Percentiles rank a stretch among this genome's conserved stretches.
phyloP scores from a whole-genome alignment of 2,797 vertebrate genomes.

The Peromyscus nudipes region DNA sequence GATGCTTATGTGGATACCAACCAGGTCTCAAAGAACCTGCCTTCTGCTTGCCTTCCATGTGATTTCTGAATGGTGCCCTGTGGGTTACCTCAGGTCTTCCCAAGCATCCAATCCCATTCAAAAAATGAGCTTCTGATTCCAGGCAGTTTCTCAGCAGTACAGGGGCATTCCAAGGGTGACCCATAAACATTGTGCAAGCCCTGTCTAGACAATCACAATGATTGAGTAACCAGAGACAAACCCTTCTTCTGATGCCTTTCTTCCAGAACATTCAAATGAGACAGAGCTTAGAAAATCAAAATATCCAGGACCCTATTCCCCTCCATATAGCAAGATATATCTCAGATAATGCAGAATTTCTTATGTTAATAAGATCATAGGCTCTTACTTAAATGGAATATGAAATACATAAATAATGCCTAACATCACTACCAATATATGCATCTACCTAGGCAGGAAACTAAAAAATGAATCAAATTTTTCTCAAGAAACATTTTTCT shows the following conservation, averaged over 20 bases:
- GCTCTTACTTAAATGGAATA: background rate
- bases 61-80: background rate
- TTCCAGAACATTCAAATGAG: conserved; percentile 22
- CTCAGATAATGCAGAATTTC: background rate
- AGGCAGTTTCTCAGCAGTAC: conserved; percentile 1
- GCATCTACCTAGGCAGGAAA: background rate
- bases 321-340: background rate
- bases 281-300: conserved; percentile 6
- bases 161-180: background rate
- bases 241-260: background rate
- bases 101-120: background rate
- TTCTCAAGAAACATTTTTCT: background rate
- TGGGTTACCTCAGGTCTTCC: background rate
- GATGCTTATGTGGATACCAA: background rate
- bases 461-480: conserved; percentile 30
- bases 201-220: background rate
- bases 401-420: background rate
- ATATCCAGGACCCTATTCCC: background rate
- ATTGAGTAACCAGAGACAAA: background rate
- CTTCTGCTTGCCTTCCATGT: background rate
- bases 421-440: background rate
- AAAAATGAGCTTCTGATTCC: conserved; percentile 31
- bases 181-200: background rate
- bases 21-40: background rate
- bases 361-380: background rate